Base-by-base conservation (phyloP, 1,140 invertebrate species). In the Ostrea edulis region DNA sequence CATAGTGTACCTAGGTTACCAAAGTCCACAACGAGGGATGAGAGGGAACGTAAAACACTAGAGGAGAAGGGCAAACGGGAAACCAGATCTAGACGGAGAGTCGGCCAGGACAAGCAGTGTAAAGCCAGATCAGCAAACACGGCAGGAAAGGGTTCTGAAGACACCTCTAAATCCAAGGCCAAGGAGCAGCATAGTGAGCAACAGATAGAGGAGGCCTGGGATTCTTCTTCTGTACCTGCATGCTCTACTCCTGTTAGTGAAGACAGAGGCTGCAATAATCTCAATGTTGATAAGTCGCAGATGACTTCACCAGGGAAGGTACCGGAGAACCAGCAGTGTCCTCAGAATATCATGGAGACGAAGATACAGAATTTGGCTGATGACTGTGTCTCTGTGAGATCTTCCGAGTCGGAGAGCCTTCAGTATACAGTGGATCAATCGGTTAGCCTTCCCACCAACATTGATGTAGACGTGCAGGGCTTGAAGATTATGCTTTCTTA, bases 401-500 rank as follows among this genome's bases (percentile, higher is more conserved):
- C 82, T 2, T 87, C 81, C 4, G 86, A 85, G 54, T 54, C 77
- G 8, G 82, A 53, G 29, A 77, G 77, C 12, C 20, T 85, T 7
- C 58, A 77, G 29, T n/a, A n/a, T 86, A 71, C 44, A 11, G 29
- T 25, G 29, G 87, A 88, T 29, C 22, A 53, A 55, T 2, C 77
- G 25, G 17, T 55, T 29, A 58, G 53, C 52, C 29, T 58, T 14
- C 52, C 53, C 8, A 11, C 53, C 20, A 81, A 86, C 4, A 83
- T 65, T 83, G 29, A 82, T 58, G 12, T 55, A 55, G 52, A 85
- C 58, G 51, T 35, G 0, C 22, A 81, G 7, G 52, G 85, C 62
- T 82, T 85, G 25, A 86, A 88, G 51, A 87, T 90, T 0, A 88
- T 91, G 85, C 53, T 88, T 8, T 88, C 91, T 52, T 86, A 89